Conservation (phyloP, 2,113 vertebrate genomes). For the Morone saxatilis region DNA sequence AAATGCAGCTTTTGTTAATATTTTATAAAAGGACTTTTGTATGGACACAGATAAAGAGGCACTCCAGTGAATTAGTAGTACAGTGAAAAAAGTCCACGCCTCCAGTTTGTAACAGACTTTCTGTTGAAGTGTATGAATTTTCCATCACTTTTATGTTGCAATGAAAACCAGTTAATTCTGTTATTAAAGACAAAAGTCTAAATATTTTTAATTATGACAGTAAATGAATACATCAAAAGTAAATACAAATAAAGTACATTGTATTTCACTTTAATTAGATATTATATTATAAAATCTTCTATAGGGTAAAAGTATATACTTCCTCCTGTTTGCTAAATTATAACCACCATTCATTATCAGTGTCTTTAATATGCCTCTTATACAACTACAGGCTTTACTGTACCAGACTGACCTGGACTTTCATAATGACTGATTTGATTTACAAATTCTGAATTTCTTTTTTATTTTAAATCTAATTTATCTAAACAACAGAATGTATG, state of each 20-base stretch:
- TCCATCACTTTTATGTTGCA: neutral
- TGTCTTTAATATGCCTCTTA: neutral
- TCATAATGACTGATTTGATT: neutral
- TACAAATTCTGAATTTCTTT: neutral
- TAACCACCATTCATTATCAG: neutral
- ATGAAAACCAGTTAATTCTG: neutral
- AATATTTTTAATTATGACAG: neutral
- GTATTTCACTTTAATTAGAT: neutral
- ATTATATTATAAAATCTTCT: neutral
- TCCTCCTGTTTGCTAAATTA: neutral
- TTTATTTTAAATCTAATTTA: neutral
- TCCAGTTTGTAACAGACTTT: neutral
- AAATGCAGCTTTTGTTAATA: neutral
- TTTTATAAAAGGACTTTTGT: neutral
- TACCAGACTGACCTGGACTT: neutral
- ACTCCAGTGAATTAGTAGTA: neutral
- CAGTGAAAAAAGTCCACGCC: neutral
- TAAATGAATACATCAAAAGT: neutral
- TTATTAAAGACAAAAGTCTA: neutral
- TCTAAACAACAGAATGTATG: constrained; percentile 44
- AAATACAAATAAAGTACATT: neutral
- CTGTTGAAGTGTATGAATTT: neutral
- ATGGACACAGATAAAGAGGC: neutral
- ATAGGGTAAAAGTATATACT: neutral
- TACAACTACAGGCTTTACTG: neutral